These are phyloP conservation scores for Ornithoptera alexandrae DNA, from an alignment of 2,888 invertebrate genomes.

Conservation along the genomic window DNA sequence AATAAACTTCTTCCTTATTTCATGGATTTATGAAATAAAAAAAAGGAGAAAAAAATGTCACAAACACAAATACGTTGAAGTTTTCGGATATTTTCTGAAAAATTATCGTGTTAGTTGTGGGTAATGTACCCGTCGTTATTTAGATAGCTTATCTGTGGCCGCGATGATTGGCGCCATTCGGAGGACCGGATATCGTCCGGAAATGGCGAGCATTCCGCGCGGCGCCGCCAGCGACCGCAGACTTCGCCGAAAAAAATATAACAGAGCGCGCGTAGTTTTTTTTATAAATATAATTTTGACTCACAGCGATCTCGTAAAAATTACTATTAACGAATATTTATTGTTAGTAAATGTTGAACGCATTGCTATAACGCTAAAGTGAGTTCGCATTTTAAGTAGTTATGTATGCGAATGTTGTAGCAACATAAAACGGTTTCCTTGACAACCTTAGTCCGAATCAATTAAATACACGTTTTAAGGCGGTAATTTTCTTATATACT, in stretches of 20 bases:
- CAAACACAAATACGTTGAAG: conserved; percentile 36
- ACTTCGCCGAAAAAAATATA: conserved; percentile 55
- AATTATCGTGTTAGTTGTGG: conserved; percentile 1
- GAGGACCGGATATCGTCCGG: conserved; percentile 76
- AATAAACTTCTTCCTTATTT: neutral
- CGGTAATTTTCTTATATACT: conserved; percentile 1
- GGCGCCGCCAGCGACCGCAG: conserved; percentile 55
- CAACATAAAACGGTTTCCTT: conserved; percentile 23
- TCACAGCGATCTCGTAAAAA: conserved; percentile 21
- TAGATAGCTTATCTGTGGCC: conserved; percentile 58
- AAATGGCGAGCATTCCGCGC: conserved; percentile 76
- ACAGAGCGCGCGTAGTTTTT: conserved; percentile 21
- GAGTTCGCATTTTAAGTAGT: conserved; percentile 10
- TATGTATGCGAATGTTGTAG: conserved; percentile 9
- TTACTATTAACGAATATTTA: conserved; percentile 8
- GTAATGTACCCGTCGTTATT: conserved; percentile 33
- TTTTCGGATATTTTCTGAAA: conserved; percentile 8
- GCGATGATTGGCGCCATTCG: conserved; percentile 52
- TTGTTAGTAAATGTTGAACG: conserved; percentile 14
- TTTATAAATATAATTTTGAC: conserved; percentile 27
- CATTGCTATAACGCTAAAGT: conserved; percentile 4
- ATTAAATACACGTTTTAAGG: conserved; percentile 10
- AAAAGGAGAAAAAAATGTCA: conserved; percentile 32
- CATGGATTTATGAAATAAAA: conserved; percentile 32
- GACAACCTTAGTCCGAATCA: conserved; percentile 18